Evolutionary conservation across 2,113 vertebrate genomes (phyloP), one percentile per base, ranked within the genome.

Genomic region (Isichthys henryi): DNA sequence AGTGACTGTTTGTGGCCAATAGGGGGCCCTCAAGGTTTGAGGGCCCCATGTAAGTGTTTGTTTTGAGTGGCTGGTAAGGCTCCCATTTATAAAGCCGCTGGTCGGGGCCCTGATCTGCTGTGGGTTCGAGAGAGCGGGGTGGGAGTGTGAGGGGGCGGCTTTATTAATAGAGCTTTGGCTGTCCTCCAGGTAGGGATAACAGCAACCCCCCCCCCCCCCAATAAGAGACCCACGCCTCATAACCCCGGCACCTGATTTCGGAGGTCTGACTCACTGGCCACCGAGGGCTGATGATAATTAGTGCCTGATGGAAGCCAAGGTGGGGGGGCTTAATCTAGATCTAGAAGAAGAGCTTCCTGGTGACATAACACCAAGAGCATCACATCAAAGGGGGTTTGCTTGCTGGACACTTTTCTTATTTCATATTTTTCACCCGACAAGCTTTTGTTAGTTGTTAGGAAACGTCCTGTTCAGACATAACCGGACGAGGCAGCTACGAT

Each of bases 81-180:
- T 94, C 97, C 96, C 96, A 95, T 96, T 21, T 96, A 96, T 97
- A 97, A 96, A 97, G 97, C 96, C 1, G 27, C 50, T 27, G 39
- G 10, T 6, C 1, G 7, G 39, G 85, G 50, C 15, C 50, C n/a
- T 15, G 50, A 50, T 15, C 9, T 19, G 31, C 15, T 31, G 48
- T 53, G 50, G 17, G 19, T 84, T 31, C 0, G 48, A 48, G 48
- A 86, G 49, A 46, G 10, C 1, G 10, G n/a, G 8, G 50, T 15
- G 49, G 27, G n/a, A 3, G 13, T 27, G 23, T 31, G 84, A n/a
- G n/a, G 46, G 0, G 23, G 23, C 6, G 3, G 56, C 21, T 62
- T 62, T 58, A 23, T 58, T 23, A 58, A 58, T 58, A 58, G 56
- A 23, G 56, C 56, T 21, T 58, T 58, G 56, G 13, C 11, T 49